Percentiles rank a stretch among this genome's conserved stretches.
phyloP scores from a whole-genome alignment of 2,888 invertebrate genomes.

The Cantharis lateralis region DNA sequence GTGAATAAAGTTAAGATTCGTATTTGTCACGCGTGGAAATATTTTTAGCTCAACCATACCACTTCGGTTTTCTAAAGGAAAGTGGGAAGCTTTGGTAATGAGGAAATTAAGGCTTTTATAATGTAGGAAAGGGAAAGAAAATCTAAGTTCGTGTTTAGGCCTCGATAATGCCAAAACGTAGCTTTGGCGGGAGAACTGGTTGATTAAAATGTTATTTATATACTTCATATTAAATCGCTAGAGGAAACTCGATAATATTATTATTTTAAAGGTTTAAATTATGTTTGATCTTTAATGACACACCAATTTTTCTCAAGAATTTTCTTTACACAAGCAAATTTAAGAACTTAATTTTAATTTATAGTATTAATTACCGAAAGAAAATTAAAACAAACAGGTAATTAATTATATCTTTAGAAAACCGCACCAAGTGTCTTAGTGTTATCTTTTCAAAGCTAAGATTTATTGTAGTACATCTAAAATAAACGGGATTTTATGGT shows the following conservation, averaged over 20 bases:
- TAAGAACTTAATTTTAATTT: not conserved
- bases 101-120: not conserved
- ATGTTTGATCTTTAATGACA: not conserved
- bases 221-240: not conserved
- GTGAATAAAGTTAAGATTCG: not conserved
- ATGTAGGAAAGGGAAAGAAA: not conserved
- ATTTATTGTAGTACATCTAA: constrained; percentile 13
- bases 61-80: not conserved
- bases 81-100: not conserved
- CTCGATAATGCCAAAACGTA: not conserved
- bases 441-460: constrained; percentile 10
- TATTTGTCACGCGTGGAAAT: not conserved
- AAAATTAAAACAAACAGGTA: not conserved
- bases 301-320: not conserved
- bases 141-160: not conserved
- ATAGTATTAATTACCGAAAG: not conserved
- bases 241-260: not conserved
- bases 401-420: constrained; percentile 1
- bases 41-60: not conserved
- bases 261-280: not conserved
- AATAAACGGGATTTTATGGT: constrained; percentile 1
- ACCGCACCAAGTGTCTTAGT: not conserved
- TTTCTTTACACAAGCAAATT: not conserved
- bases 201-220: not conserved
- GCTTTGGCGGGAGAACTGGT: not conserved